Evolutionary conservation across 2,888 invertebrate species (phyloP).

Genomic region (Sinotaia quadrata): DNA sequence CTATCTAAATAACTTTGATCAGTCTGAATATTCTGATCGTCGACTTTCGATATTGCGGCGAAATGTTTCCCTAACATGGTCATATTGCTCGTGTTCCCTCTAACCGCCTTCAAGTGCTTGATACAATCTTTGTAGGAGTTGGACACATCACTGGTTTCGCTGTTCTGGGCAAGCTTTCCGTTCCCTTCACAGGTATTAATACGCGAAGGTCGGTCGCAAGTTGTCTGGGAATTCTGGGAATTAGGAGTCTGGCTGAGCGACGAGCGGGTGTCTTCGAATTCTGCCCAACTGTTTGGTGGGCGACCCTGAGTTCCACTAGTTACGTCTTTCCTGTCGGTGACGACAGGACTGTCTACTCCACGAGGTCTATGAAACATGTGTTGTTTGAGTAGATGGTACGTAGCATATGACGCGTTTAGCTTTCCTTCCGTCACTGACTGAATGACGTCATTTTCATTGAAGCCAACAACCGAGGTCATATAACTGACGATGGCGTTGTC

Average conservation of each 20-base stretch:
- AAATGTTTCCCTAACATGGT: neutral
- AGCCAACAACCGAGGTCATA: conserved; percentile 49
- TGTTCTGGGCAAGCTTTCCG: neutral
- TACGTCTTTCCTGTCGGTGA: neutral
- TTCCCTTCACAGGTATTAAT: neutral
- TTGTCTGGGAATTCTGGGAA: neutral
- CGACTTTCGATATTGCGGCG: too few species aligned
- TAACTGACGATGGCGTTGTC: conserved; percentile 51
- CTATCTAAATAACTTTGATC: neutral
- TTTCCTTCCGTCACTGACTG: conserved; percentile 54
- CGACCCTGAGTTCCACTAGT: neutral
- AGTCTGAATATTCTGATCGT: neutral
- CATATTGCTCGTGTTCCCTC: neutral
- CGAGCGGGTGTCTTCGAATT: neutral
- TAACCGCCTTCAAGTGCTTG: conserved; percentile 16
- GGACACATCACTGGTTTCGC: neutral
- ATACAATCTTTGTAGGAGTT: conserved; percentile 21
- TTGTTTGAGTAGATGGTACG: conserved; percentile 28
- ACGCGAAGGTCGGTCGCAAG: neutral
- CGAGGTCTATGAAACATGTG: conserved; percentile 4
- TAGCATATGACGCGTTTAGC: conserved; percentile 47
- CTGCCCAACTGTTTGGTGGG: too few species aligned
- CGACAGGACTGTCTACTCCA: neutral
- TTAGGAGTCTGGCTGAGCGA: too few species aligned
- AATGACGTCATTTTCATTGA: conserved; percentile 54